These are phyloP conservation scores for Noctua fimbriata DNA, from an alignment of 2,888 invertebrate species.

Conservation along the genomic window DNA sequence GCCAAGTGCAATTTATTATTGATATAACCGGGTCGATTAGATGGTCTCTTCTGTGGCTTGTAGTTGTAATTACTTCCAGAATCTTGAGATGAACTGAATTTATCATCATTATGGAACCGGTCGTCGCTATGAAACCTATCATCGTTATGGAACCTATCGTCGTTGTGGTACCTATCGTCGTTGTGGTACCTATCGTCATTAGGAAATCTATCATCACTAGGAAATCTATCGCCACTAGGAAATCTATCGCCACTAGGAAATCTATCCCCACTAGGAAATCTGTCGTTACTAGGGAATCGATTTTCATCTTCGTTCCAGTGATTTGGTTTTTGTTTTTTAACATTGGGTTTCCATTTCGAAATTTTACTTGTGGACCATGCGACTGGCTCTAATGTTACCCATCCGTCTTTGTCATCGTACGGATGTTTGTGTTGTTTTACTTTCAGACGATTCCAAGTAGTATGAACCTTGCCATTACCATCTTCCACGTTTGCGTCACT, in stretches of 20 bases:
- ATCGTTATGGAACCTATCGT: constrained; percentile 59
- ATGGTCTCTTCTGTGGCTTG: constrained; percentile 80
- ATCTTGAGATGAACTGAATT: constrained; percentile 74
- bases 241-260: constrained; percentile 59
- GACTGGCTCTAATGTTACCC: constrained; percentile 94
- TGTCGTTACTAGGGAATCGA: constrained; percentile 72
- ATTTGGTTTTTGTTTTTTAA: constrained; percentile 88
- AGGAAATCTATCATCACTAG: constrained; percentile 55
- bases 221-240: constrained; percentile 46
- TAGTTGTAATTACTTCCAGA: constrained; percentile 77
- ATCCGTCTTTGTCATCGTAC: constrained; percentile 93
- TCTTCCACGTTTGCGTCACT: constrained; percentile 68
- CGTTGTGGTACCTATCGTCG: constrained; percentile 57
- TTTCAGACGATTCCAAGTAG: constrained; percentile 89
- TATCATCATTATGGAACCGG: constrained; percentile 62
- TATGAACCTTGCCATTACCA: constrained; percentile 81
- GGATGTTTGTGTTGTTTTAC: constrained; percentile 90
- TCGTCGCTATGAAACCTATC: constrained; percentile 54
- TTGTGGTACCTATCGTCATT: constrained; percentile 37
- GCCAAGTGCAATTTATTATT: constrained; percentile 83
- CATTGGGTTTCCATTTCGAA: constrained; percentile 94
- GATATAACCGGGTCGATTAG: constrained; percentile 82
- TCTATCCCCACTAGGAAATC: constrained; percentile 51
- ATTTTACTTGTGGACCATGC: constrained; percentile 95
- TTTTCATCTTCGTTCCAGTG: constrained; percentile 85